Base-by-base conservation (phyloP, 2,113 vertebrate genomes). In the Saccopteryx leptura region DNA sequence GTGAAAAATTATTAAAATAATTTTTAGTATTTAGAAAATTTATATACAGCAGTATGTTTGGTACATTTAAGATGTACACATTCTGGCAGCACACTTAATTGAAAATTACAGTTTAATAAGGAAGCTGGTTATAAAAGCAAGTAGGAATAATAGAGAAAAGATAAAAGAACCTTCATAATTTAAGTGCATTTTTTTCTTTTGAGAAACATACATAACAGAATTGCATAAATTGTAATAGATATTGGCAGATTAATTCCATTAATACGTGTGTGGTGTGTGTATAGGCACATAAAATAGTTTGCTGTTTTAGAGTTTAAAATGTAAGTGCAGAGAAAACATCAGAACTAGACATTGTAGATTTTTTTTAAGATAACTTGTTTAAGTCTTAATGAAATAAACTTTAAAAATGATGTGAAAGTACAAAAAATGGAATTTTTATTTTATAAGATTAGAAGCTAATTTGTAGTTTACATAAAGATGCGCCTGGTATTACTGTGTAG, bases 21-120 rank as follows among this genome's bases (percentile, higher is more conserved):
- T 75, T 96, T 18, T 80, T 31, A 46, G n/a, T 63, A 18, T 96
- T 97, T 72, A 82, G 94, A 92, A 91, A 96, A n/a, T 92, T 88
- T 66, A 33, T 1, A 81, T 78, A 50, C 24, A 89, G 24, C 60
- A 94, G 31, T 86, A 60, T 91, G 5, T 61, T 69, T 94, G 65
- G 46, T 80, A 50, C 9, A 3, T 61, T 96, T 92, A 72, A 83
- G 65, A 15, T 88, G 19, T 46, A 24, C 11, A 8, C 1, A 60
- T 21, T 14, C 39, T 65, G 31, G 7, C 60, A 90, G 63, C 75
- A 92, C 28, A 87, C 26, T 90, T 39, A 66, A 12, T 96, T 97
- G 33, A 69, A 72, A 76, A 85, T 68, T 65, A 54, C 23, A 65
- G 5, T 69, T 91, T 68, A 71, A 31, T 87, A 93, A 80, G 84